Percentiles rank a stretch among this genome's conserved stretches.
Conservation (phyloP, 2,113 vertebrate species). For the Danio rerio region DNA sequence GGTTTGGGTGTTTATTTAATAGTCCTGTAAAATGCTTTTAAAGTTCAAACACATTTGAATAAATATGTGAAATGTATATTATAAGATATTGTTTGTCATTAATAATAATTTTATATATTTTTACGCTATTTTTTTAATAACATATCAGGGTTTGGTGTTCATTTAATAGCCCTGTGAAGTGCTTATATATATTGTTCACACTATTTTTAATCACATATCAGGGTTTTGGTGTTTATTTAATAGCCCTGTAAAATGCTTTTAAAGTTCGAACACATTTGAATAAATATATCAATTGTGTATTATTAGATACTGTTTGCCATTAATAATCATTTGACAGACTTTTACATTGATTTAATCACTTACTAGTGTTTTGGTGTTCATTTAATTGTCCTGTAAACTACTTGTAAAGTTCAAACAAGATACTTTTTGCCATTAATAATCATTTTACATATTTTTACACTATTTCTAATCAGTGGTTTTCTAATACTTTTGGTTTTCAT, state of each 20-base stretch:
- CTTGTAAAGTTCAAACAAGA: no score
- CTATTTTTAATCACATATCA: not conserved
- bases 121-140: not conserved
- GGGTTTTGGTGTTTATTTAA: not conserved
- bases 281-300: no score
- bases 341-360: not conserved
- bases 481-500: no score
- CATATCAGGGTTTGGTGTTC: not conserved
- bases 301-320: no score
- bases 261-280: no score
- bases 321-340: no score
- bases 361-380: not conserved
- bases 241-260: not conserved
- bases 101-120: not conserved
- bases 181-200: no score
- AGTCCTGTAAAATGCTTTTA: not conserved
- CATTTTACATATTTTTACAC: no score
- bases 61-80: not conserved
- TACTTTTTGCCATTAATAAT: no score
- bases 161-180: not conserved
- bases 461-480: no score
- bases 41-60: not conserved
- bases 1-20: not conserved
- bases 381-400: not conserved
- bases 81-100: not conserved